Evolutionary conservation across 1,140 invertebrate species (phyloP).

Genomic region (Danaus plexippus): DNA sequence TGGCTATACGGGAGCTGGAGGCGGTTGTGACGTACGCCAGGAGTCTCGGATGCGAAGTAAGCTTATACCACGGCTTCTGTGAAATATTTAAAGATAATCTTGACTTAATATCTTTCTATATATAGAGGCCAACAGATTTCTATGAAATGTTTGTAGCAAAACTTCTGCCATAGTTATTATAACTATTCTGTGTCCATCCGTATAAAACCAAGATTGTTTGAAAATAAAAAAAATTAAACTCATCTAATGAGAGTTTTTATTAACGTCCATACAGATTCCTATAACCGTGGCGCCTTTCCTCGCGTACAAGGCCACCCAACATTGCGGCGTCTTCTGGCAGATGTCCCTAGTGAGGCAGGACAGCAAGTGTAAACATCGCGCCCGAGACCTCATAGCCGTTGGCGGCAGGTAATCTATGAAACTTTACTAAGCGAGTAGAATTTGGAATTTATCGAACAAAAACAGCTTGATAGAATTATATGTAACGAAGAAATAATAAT

Average conservation of each 20-base stretch:
- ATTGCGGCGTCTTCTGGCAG: conserved; percentile 58
- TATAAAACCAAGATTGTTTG: no score
- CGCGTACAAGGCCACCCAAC: conserved; percentile 52
- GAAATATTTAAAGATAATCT: no score
- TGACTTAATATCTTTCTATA: no score
- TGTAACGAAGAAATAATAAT: background rate
- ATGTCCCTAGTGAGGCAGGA: conserved; percentile 36
- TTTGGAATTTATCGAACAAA: background rate
- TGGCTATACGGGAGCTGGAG: conserved; percentile 82
- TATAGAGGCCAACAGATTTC: no score
- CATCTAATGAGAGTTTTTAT: background rate
- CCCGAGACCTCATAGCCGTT: conserved; percentile 47
- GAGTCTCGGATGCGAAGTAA: no score
- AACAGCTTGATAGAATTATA: conserved; percentile 5
- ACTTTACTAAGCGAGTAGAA: background rate
- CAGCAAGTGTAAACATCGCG: conserved; percentile 33
- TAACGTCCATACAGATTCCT: conserved; percentile 8
- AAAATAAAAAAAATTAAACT: no score
- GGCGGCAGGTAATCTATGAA: conserved; percentile 41
- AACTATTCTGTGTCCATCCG: no score
- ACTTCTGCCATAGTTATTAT: no score
- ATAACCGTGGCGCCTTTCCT: conserved; percentile 52
- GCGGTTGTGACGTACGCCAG: conserved; percentile 78
- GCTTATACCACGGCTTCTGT: no score
- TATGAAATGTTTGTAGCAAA: no score